Evolutionary conservation across 2,113 vertebrate species (phyloP).

Genomic region (Gila orcuttii): DNA sequence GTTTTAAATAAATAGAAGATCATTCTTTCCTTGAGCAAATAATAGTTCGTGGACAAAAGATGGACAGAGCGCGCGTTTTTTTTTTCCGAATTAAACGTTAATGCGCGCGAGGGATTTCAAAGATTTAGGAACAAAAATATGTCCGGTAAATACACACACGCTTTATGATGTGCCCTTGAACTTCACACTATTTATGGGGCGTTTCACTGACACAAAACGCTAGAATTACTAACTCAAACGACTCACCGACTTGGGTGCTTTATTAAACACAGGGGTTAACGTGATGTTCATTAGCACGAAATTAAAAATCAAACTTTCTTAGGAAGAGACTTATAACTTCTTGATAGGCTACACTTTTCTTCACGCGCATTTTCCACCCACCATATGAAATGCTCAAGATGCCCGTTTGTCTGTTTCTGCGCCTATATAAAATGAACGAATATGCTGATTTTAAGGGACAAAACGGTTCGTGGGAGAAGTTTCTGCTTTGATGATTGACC

Average conservation of each 20-base stretch:
- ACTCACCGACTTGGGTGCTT: background rate
- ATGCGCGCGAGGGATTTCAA: constrained; percentile 10
- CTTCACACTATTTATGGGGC: constrained; percentile 69
- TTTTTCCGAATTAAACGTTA: constrained; percentile 57
- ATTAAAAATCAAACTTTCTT: background rate
- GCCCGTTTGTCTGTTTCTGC: background rate
- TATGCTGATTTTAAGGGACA: constrained; percentile 9
- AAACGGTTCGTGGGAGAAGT: constrained; percentile 64
- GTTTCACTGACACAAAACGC: constrained; percentile 24
- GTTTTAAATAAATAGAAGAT: constrained; percentile 95
- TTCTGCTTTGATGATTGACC: constrained; percentile 83
- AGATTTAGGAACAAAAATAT: constrained; percentile 63
- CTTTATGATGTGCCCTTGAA: constrained; percentile 80
- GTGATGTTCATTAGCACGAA: background rate
- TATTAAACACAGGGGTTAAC: background rate
- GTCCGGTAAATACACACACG: constrained; percentile 71
- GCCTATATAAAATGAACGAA: background rate
- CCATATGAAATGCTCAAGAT: background rate
- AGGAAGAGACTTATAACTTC: background rate
- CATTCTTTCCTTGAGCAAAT: constrained; percentile 75
- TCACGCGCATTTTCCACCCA: background rate
- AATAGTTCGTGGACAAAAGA: constrained; percentile 76
- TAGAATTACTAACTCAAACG: constrained; percentile 6
- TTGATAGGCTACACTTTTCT: background rate
- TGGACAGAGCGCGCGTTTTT: constrained; percentile 55